These are phyloP conservation scores for Branchinecta sandiegonensis DNA, from an alignment of 2,888 invertebrate genomes.

Conservation along the genomic window DNA sequence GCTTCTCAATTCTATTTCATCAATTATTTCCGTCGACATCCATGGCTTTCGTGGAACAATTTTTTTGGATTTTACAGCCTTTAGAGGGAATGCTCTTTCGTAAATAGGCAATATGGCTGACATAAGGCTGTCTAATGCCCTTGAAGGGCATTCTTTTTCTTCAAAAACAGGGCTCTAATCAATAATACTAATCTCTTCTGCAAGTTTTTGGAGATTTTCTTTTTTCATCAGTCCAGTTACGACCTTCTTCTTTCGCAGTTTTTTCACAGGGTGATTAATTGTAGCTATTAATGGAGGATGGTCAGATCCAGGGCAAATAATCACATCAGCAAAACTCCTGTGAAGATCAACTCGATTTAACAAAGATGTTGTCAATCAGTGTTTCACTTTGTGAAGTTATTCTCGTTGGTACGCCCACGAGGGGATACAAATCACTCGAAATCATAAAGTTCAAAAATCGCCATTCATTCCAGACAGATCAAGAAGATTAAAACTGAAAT, in stretches of 20 bases:
- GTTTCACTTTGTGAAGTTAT: too few species aligned
- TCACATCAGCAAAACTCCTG: too few species aligned
- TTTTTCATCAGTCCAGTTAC: too few species aligned
- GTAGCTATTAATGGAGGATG: too few species aligned
- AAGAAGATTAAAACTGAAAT: neutral
- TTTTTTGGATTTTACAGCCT: too few species aligned
- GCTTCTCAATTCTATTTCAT: conserved; percentile 3
- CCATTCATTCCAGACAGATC: too few species aligned
- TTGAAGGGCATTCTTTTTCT: conserved; percentile 12
- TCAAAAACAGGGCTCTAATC: neutral
- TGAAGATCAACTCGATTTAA: neutral
- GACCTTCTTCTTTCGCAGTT: too few species aligned
- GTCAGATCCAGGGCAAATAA: too few species aligned
- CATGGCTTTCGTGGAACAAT: neutral
- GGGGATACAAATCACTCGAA: neutral
- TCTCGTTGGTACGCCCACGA: too few species aligned
- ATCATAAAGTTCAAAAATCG: too few species aligned
- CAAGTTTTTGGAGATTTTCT: neutral
- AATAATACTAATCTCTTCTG: conserved; percentile 3
- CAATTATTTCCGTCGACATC: conserved; percentile 14
- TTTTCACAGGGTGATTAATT: too few species aligned
- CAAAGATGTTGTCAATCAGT: neutral
- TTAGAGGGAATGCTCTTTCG: conserved; percentile 5
- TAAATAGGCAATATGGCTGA: conserved; percentile 4
- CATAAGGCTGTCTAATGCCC: conserved; percentile 10